Percentiles rank a stretch among this genome's conserved stretches.
These are phyloP conservation scores for Orchesella cincta DNA, from an alignment of 1,140 invertebrate genomes.

Conservation along the genomic window DNA sequence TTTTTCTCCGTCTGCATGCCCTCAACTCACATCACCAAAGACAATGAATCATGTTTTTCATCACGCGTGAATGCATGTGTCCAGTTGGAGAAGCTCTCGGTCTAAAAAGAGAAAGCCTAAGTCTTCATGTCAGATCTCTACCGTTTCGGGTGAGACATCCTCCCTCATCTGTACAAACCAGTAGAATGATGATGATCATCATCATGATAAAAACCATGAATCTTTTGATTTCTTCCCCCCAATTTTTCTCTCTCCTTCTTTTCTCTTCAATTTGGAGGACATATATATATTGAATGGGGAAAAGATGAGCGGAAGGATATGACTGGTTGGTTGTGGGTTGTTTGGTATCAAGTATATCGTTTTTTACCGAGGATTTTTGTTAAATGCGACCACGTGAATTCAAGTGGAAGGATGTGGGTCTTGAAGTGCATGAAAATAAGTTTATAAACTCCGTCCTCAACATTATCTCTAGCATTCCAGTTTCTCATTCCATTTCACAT, in stretches of 20 bases:
- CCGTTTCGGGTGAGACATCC: neutral
- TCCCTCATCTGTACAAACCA: conserved; percentile 5
- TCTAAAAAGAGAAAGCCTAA: neutral
- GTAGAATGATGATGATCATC: neutral
- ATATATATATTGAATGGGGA: conserved; percentile 5
- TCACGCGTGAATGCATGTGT: conserved; percentile 5
- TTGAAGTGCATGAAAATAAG: no score
- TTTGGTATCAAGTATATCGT: no score
- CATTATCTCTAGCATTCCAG: neutral
- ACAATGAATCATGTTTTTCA: conserved; percentile 28
- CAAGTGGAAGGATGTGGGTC: conserved; percentile 20
- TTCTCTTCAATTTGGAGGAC: neutral
- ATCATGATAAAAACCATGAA: conserved; percentile 22
- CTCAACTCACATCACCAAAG: conserved; percentile 18
- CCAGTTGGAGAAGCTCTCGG: neutral
- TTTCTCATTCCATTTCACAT: neutral
- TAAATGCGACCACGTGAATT: conserved; percentile 9
- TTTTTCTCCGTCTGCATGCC: neutral
- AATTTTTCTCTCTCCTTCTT: neutral
- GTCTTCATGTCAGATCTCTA: neutral
- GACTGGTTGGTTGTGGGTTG: conserved; percentile 17
- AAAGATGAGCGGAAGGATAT: conserved; percentile 15
- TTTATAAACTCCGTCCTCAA: no score
- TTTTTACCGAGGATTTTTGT: conserved; percentile 1
- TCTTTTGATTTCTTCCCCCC: conserved; percentile 18